Evolutionary conservation across 1,140 invertebrate genomes (phyloP), one percentile per base, ranked within the genome.

Genomic region (Papilio polyxenes): DNA sequence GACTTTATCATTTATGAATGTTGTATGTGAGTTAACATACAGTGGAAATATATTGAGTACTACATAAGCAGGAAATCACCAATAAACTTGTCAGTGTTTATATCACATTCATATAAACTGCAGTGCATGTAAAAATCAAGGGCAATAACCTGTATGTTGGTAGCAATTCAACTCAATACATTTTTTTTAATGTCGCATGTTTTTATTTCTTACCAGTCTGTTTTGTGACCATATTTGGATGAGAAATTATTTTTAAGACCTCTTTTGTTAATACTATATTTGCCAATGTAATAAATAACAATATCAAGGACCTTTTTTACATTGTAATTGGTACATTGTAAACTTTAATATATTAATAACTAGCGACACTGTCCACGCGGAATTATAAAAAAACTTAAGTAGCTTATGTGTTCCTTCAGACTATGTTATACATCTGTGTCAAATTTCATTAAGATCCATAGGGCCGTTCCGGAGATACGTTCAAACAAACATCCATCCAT

Each of bases 21-120:
- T 83, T 85, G 65, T 81, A 82, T 72, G 81, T 79, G 81, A 89
- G 82, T 89, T 85, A 85, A 85, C 87, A 86, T 89, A 88, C 89
- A 91, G 90, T 88, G 85, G 86, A 88, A 88, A 82, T 83, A 87
- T 88, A 88, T 90, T 89, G 86, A 87, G 88, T 86, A 85, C 86
- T 83, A 86, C 78, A 75, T 85, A 84, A 88, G 86, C 91, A 94
- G 92, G 92, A 93, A 92, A 92, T 91, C 81, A 84, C 86, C 92
- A 92, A 94, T 94, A 94, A 92, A 90, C 84, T 87, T 89, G 87
- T 88, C 89, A 88, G 85, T 89, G 87, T 89, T 88, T 88, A 90
- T 89, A 88, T 85, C 89, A 85, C 85, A 86, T 89, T 85, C 17
- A 77, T 82, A 86, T 85, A 85, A 87, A 88, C 83, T 90, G 87